Percentiles rank a stretch among this genome's conserved stretches.
Evolutionary conservation across 1,140 invertebrate genomes (phyloP).

Genomic region (Euschistus heros): DNA sequence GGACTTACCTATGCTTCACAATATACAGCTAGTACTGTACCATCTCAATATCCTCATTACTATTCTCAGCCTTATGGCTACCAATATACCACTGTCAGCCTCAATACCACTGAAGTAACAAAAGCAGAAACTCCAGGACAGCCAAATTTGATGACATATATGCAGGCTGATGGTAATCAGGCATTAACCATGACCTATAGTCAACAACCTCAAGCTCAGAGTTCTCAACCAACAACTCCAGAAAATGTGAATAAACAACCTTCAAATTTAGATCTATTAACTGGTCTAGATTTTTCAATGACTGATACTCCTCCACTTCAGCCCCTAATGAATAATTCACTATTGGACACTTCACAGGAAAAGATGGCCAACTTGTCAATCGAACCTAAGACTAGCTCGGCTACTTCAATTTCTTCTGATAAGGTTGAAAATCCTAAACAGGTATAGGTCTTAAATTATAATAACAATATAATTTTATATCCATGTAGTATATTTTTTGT

Average conservation of each 20-base stretch:
- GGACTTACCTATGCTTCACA: neutral
- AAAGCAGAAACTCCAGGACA: neutral
- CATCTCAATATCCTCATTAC: slow-evolving; percentile 4
- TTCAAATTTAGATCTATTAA: slow-evolving; percentile 61
- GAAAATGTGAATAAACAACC: slow-evolving; percentile 27
- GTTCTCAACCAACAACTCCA: neutral
- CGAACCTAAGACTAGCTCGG: neutral
- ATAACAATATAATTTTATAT: neutral
- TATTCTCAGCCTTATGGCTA: neutral
- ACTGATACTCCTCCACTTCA: slow-evolving; percentile 50
- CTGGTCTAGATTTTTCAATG: slow-evolving; percentile 63
- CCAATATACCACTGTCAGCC: neutral
- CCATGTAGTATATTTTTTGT: slow-evolving; percentile 2
- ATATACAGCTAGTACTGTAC: slow-evolving; percentile 8
- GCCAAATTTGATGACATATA: neutral
- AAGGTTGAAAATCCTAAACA: slow-evolving; percentile 6
- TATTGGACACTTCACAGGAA: neutral
- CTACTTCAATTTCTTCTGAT: neutral
- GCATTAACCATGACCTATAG: neutral
- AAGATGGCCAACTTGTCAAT: neutral
- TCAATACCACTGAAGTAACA: neutral
- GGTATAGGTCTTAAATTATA: slow-evolving; percentile 3
- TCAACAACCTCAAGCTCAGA: neutral
- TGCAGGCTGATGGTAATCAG: neutral
- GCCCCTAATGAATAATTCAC: slow-evolving; percentile 35